Conservation (phyloP, 2,113 vertebrate species). For the Ochotona curzoniae region DNA sequence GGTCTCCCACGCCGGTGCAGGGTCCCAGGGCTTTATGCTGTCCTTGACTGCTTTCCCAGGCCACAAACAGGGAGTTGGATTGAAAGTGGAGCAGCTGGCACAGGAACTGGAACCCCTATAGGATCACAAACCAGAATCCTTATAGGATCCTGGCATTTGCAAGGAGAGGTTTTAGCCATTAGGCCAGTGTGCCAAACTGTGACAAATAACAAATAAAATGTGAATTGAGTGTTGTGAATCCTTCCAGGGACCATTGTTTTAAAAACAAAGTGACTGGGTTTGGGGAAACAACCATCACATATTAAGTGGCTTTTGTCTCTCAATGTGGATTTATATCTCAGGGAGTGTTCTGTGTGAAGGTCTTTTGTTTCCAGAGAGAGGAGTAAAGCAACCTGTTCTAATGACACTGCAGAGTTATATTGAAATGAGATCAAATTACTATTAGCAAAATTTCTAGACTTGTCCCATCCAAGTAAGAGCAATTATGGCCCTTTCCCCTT, state of each 20-base stretch:
- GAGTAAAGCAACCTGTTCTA: not conserved
- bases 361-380: slow-evolving; percentile 61
- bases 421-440: slow-evolving; percentile 34
- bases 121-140: too few relatives aligned
- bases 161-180: too few relatives aligned
- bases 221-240: not conserved
- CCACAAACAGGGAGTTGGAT: too few relatives aligned
- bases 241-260: not conserved
- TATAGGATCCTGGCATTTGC: too few relatives aligned
- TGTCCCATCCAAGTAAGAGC: slow-evolving; percentile 8
- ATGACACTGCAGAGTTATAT: not conserved
- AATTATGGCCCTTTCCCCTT: not conserved
- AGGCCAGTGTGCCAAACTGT: too few relatives aligned
- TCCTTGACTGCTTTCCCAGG: too few relatives aligned
- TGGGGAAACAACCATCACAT: not conserved
- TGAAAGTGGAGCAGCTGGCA: too few relatives aligned
- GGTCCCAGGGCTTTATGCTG: too few relatives aligned
- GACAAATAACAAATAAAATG: not conserved
- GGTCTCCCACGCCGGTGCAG: too few relatives aligned
- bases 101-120: too few relatives aligned
- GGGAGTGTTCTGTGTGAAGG: not conserved
- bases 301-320: slow-evolving; percentile 15
- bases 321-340: not conserved
- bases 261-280: slow-evolving; percentile 34
- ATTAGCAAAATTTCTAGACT: slow-evolving; percentile 22